These are phyloP conservation scores for Nymphalis urticae DNA, from an alignment of 2,888 invertebrate genomes.

Conservation along the genomic window DNA sequence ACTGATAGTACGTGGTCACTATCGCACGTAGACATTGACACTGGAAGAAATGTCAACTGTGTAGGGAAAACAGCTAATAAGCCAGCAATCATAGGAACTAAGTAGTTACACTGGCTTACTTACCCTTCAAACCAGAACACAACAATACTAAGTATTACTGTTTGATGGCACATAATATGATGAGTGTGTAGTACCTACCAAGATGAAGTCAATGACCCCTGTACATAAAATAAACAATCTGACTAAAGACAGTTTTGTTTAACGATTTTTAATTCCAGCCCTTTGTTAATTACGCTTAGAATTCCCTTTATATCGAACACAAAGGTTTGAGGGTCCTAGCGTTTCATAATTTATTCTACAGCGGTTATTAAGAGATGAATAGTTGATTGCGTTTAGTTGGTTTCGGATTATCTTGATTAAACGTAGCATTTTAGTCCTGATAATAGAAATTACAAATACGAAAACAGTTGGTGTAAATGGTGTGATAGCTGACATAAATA, in stretches of 20 bases:
- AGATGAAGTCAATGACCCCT: not conserved
- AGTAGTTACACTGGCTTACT: no score
- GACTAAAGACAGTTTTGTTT: not conserved
- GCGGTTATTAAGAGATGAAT: slow-evolving; percentile 23
- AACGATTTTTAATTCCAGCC: not conserved
- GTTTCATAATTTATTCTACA: slow-evolving; percentile 17
- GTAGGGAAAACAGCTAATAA: no score
- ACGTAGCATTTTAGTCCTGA: not conserved
- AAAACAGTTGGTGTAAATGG: no score
- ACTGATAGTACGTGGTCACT: no score
- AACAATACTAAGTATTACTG: no score
- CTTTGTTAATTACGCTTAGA: slow-evolving; percentile 1
- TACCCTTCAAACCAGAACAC: no score
- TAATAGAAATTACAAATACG: not conserved
- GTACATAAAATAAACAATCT: not conserved
- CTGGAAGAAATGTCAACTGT: no score
- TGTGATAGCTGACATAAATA: no score
- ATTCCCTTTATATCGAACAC: slow-evolving; percentile 5
- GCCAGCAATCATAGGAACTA: no score
- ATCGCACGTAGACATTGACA: no score
- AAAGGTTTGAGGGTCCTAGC: slow-evolving; percentile 12
- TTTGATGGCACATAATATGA: no score
- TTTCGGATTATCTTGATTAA: slow-evolving; percentile 1
- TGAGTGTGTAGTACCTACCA: no score
- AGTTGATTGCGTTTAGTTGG: slow-evolving; percentile 12